Evolutionary conservation across 1,140 invertebrate genomes (phyloP), one percentile per base, ranked within the genome.

Genomic region (Dendroctonus ponderosae): DNA sequence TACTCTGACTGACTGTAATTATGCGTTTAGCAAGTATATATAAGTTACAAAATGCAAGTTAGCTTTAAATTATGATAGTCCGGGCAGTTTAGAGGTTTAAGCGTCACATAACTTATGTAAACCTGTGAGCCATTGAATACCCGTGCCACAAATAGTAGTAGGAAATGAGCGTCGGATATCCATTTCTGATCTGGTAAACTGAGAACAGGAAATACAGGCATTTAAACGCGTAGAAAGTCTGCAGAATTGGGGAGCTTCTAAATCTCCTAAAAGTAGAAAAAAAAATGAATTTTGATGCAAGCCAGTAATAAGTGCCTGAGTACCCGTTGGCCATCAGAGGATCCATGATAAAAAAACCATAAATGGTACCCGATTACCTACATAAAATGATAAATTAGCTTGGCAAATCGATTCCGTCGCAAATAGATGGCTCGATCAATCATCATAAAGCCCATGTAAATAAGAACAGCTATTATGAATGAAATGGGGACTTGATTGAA

Each of bases 191-290:
- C 15, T 68, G 66, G 43, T 62, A 63, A 26, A 60, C 66, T 4
- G 66, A 68, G 39, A 68, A 63, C 6, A 68, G 37, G 53, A 68
- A 68, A 14, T 68, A 68, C 0, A 62, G 6, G 12, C 51, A 56
- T 62, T 68, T 68, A 7, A 62, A 50, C 2, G 63, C 14, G 15
- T 62, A 68, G 48, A 68, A 68, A 26, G 50, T 44, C 9, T 62
- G 66, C 6, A 62, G 12, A 5, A 52, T 14, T 4, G 5, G 2
- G 5, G 59, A 42, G n/a, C 51, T 11, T 0, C 6, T 40, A 12
- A 62, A 54, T 7, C 7, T 7, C 48, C 65, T 62, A 48, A 43
- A 54, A 53, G n/a, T 4, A 56, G 6, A 7, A 63, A 62, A n/a
- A n/a, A n/a, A n/a, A n/a, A n/a, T n/a, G n/a, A n/a, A n/a, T n/a